phyloP scores from a whole-genome alignment of 2,888 invertebrate genomes.

The Drosophila dives region DNA sequence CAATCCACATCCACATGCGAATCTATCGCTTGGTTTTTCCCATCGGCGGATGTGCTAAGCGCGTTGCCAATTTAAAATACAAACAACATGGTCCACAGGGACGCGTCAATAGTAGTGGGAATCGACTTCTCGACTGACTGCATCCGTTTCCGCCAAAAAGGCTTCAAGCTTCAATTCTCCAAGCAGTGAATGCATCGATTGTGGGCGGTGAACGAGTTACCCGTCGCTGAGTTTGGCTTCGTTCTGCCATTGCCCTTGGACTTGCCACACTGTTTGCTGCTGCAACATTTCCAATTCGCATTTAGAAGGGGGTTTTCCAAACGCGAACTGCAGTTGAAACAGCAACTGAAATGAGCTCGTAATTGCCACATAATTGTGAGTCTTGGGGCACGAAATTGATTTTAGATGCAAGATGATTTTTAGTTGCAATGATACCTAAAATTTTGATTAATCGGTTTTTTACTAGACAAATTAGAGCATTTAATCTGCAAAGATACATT shows the following conservation, averaged over 20 bases:
- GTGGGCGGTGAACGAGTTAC: slow-evolving; percentile 12
- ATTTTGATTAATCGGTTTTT: not conserved
- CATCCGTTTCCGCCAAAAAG: slow-evolving; percentile 72
- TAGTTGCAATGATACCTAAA: not conserved
- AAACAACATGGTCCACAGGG: slow-evolving; percentile 71
- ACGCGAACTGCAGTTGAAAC: slow-evolving; percentile 28
- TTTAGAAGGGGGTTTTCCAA: not conserved
- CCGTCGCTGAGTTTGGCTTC: slow-evolving; percentile 20
- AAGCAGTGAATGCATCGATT: slow-evolving; percentile 12
- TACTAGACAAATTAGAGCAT: not conserved
- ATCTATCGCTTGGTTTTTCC: slow-evolving; percentile 20
- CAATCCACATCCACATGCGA: slow-evolving; percentile 15
- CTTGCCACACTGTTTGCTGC: slow-evolving; percentile 39
- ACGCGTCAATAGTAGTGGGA: slow-evolving; percentile 40
- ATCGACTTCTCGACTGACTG: slow-evolving; percentile 61
- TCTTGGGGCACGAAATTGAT: slow-evolving; percentile 7
- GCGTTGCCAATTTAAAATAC: slow-evolving; percentile 78
- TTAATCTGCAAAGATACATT: not conserved
- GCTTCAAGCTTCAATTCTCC: slow-evolving; percentile 4
- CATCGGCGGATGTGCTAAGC: slow-evolving; percentile 77
- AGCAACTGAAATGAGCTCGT: slow-evolving; percentile 46
- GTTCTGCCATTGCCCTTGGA: slow-evolving; percentile 65
- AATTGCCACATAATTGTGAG: slow-evolving; percentile 30
- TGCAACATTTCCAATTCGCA: slow-evolving; percentile 42
- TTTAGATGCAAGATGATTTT: slow-evolving; percentile 12